Evolutionary conservation across 2,113 vertebrate species (phyloP).

Genomic region (Vulpes ferrilata): DNA sequence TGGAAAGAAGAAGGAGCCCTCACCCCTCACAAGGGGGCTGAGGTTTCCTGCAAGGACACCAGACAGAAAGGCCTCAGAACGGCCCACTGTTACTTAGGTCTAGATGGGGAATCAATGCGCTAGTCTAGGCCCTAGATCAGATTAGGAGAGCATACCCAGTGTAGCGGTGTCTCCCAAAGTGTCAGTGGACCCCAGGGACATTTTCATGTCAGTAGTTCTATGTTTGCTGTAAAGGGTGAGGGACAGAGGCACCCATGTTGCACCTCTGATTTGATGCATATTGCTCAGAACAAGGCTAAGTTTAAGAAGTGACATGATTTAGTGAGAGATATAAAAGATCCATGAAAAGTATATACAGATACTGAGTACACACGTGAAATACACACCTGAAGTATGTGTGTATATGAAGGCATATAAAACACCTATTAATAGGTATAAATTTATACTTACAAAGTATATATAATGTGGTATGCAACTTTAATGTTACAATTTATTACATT

Average conservation of each 20-base stretch:
- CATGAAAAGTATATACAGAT: neutral
- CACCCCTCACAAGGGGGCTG: neutral
- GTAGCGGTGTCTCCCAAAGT: neutral
- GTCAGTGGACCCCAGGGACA: fast-evolving
- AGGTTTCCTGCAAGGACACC: neutral
- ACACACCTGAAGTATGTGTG: neutral
- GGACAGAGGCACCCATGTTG: fast-evolving
- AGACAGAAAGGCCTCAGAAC: neutral
- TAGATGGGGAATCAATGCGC: neutral
- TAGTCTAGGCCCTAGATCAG: neutral
- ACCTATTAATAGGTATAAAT: neutral
- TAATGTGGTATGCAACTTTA: neutral
- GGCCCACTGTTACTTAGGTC: neutral
- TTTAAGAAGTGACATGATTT: neutral
- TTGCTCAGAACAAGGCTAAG: neutral
- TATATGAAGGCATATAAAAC: neutral
- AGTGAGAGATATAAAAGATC: neutral
- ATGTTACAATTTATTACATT: neutral
- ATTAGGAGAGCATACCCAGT: neutral
- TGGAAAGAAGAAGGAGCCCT: constrained; percentile 38
- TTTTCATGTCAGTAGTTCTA: neutral
- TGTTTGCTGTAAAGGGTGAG: neutral
- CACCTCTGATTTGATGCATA: too few relatives aligned
- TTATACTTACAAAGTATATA: neutral
- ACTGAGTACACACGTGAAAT: neutral